phyloP scores from a whole-genome alignment of 1,140 invertebrate genomes.

The Venturia canescens region DNA sequence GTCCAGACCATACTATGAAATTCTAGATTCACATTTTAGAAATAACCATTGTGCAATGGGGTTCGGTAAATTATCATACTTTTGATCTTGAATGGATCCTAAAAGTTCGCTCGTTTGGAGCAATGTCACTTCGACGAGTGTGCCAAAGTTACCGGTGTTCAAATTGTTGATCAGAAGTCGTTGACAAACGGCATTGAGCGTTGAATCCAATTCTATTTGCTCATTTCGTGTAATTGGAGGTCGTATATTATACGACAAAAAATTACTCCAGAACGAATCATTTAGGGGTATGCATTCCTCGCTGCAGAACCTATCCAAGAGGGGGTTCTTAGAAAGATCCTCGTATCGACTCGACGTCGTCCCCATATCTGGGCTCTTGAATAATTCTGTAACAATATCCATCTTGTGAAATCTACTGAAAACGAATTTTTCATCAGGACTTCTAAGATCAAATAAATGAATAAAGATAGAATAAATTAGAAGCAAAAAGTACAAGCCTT shows the following conservation, averaged over 20 bases:
- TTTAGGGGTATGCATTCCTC: slow-evolving; percentile 88
- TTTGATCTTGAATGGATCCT: slow-evolving; percentile 89
- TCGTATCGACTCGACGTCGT: slow-evolving; percentile 88
- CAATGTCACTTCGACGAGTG: slow-evolving; percentile 90
- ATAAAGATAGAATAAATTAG: too few species aligned
- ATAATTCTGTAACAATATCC: slow-evolving; percentile 8
- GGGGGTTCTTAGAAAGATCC: slow-evolving; percentile 89
- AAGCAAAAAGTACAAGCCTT: too few species aligned
- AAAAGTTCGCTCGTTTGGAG: slow-evolving; percentile 87
- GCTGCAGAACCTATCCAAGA: slow-evolving; percentile 87
- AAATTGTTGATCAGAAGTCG: slow-evolving; percentile 88
- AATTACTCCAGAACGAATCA: slow-evolving; percentile 95
- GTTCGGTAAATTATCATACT: slow-evolving; percentile 78
- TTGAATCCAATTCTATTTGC: slow-evolving; percentile 83
- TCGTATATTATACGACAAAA: slow-evolving; percentile 93
- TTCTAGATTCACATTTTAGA: background rate
- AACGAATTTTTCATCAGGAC: too few species aligned
- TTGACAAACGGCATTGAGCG: slow-evolving; percentile 85
- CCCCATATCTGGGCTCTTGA: slow-evolving; percentile 83
- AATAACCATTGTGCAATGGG: background rate
- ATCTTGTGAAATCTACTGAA: too few species aligned
- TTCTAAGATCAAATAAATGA: too few species aligned
- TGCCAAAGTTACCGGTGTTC: slow-evolving; percentile 91
- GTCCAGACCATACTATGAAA: background rate
- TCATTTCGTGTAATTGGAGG: slow-evolving; percentile 85